Percentiles rank a stretch among this genome's conserved stretches.
These are phyloP conservation scores for Harpagoxenus sublaevis DNA, from an alignment of 2,888 invertebrate species.

Conservation along the genomic window DNA sequence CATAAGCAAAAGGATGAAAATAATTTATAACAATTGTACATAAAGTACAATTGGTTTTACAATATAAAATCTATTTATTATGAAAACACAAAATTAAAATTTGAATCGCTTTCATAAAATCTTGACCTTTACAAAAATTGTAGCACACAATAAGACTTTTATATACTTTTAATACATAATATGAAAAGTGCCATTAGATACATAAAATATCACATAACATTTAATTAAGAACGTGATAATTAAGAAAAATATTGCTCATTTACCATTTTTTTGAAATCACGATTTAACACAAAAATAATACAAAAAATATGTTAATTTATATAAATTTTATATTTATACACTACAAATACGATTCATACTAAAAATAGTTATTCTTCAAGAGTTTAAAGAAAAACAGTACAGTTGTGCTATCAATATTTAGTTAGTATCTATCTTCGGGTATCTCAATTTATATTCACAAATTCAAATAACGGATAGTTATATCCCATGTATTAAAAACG, in stretches of 20 bases:
- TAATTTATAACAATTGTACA: conserved; percentile 11
- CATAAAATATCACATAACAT: neutral
- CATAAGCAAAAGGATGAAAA: conserved; percentile 8
- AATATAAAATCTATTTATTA: neutral
- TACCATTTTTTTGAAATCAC: neutral
- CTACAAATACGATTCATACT: neutral
- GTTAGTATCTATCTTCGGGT: neutral
- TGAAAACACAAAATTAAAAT: conserved; percentile 12
- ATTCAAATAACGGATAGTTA: neutral
- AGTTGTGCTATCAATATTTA: conserved; percentile 22
- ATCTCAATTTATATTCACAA: neutral
- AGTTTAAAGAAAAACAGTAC: neutral
- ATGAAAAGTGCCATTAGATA: neutral
- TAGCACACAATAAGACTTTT: neutral
- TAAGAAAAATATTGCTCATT: neutral
- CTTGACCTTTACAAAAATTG: neutral
- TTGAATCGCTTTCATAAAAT: neutral
- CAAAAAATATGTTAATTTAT: conserved; percentile 17
- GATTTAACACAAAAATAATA: conserved; percentile 11
- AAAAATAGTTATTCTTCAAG: neutral
- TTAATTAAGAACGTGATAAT: neutral
- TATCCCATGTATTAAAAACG: neutral
- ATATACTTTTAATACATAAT: neutral
- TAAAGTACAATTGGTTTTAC: conserved; percentile 6
- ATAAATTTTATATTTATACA: neutral